Percentiles rank a stretch among this genome's conserved stretches.
Evolutionary conservation across 2,113 vertebrate genomes (phyloP).

Genomic region (Haplochromis vanheusdeni): DNA sequence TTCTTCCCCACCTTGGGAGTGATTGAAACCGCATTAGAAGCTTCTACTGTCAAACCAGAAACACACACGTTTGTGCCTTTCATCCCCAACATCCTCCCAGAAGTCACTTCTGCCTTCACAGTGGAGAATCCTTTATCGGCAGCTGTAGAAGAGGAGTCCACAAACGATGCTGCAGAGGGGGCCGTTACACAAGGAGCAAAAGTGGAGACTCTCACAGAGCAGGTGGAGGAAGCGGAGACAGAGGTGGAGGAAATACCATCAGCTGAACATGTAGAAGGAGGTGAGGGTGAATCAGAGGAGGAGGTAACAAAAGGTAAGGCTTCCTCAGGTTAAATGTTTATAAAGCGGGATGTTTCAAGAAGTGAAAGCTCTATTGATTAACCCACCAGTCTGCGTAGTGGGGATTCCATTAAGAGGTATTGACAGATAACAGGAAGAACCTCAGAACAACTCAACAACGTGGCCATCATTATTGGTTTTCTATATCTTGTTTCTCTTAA

Average conservation of each 20-base stretch:
- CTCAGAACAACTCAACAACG: background rate
- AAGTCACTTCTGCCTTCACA: background rate
- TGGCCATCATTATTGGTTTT: background rate
- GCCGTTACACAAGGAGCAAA: background rate
- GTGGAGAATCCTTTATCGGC: background rate
- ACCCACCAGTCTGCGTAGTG: background rate
- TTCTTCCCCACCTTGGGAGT: slow-evolving; percentile 36
- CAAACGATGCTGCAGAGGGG: background rate
- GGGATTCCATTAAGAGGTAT: background rate
- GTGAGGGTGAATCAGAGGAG: slow-evolving; percentile 2
- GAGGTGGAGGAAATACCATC: background rate
- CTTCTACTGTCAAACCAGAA: slow-evolving; percentile 7
- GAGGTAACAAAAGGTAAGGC: slow-evolving; percentile 11
- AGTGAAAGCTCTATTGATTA: background rate
- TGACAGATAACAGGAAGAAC: background rate
- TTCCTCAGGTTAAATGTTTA: background rate
- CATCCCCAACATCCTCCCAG: slow-evolving; percentile 8
- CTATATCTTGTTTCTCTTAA: background rate
- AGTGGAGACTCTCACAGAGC: background rate
- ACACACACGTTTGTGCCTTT: slow-evolving; percentile 37
- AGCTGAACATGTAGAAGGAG: background rate
- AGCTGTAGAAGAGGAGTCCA: slow-evolving; percentile 1
- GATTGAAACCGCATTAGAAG: slow-evolving; percentile 18
- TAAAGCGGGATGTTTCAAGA: background rate
- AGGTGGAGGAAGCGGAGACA: background rate